phyloP scores from a whole-genome alignment of 2,797 vertebrate genomes.

The Trichosurus vulpecula region DNA sequence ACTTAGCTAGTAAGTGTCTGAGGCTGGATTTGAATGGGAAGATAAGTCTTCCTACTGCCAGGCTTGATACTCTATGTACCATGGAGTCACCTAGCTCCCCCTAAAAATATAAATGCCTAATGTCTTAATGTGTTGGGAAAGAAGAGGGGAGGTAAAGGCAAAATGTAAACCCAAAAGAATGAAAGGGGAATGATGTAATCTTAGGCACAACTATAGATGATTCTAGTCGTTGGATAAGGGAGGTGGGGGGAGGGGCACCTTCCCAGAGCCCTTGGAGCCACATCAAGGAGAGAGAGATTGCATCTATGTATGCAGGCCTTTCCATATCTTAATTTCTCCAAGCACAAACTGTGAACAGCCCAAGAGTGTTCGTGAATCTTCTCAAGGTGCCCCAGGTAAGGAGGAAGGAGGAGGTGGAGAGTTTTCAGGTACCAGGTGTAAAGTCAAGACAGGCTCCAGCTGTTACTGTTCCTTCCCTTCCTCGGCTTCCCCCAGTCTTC shows the following conservation, averaged over 20 bases:
- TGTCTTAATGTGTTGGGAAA: background rate
- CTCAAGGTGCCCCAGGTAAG: background rate
- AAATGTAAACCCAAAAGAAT: background rate
- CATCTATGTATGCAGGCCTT: background rate
- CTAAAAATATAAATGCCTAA: background rate
- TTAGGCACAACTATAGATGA: background rate
- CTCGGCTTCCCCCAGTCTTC: background rate
- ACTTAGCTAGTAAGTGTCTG: background rate
- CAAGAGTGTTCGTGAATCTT: rapidly evolving
- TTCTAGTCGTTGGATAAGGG: background rate
- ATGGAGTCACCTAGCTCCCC: background rate
- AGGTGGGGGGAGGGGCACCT: background rate
- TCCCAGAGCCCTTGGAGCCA: background rate
- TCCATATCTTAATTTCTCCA: background rate
- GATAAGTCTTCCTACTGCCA: no score
- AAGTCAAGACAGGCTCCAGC: background rate
- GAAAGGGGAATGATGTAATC: background rate
- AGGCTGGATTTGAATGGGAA: background rate
- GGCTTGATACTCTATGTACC: background rate
- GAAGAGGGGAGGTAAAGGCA: background rate
- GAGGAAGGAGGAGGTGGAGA: background rate
- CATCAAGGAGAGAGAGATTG: background rate
- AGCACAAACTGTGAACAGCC: background rate
- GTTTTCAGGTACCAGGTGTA: background rate
- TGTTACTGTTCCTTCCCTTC: background rate